phyloP scores from a whole-genome alignment of 1,140 invertebrate species.

The Ooceraea biroi region DNA sequence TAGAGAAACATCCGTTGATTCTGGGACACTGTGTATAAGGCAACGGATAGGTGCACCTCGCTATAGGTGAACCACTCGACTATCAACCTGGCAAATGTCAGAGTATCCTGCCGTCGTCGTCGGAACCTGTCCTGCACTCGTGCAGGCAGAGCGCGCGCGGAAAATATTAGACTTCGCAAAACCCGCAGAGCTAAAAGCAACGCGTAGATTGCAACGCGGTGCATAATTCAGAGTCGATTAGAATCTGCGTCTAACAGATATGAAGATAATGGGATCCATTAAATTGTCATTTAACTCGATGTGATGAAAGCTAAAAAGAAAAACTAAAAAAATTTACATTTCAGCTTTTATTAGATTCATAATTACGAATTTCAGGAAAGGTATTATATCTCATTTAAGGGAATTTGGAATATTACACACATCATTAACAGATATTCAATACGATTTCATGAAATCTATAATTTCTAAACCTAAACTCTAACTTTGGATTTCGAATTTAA shows the following conservation, averaged over 20 bases:
- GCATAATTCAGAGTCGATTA: constrained; percentile 39
- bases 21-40: constrained; percentile 57
- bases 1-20: neutral
- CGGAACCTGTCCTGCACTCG: constrained; percentile 67
- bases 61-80: constrained; percentile 77
- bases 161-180: constrained; percentile 55
- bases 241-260: constrained; percentile 22
- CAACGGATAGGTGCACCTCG: constrained; percentile 58
- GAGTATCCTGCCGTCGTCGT: constrained; percentile 70
- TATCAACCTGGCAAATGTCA: constrained; percentile 79
- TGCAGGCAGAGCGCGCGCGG: constrained; percentile 26
- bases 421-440: neutral
- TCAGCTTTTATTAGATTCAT: neutral
- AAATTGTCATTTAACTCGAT: constrained; percentile 20
- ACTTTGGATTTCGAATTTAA: neutral
- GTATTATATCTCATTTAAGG: too few relatives aligned
- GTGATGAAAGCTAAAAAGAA: neutral
- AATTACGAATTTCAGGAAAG: too few relatives aligned
- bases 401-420: neutral
- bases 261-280: constrained; percentile 6
- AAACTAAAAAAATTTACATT: neutral
- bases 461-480: neutral
- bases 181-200: constrained; percentile 53
- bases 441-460: constrained; percentile 14
- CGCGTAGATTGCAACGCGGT: constrained; percentile 24